These are phyloP conservation scores for Pararge aegeria DNA, from an alignment of 1,140 invertebrate genomes.

Conservation along the genomic window DNA sequence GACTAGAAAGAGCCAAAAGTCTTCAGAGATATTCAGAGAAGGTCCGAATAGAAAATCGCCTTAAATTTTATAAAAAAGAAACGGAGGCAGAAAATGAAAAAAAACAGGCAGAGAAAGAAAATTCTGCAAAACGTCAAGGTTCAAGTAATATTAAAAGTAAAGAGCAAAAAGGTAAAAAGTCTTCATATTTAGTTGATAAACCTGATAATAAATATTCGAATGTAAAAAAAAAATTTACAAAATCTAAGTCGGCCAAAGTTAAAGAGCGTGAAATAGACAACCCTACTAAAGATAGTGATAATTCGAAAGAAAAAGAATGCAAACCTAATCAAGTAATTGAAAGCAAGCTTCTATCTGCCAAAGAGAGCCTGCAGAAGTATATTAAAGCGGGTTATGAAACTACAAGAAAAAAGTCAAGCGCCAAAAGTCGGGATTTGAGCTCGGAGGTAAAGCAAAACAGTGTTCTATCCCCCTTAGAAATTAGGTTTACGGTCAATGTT, in stretches of 20 bases:
- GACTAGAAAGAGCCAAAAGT: conserved; percentile 67
- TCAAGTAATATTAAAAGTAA: conserved; percentile 20
- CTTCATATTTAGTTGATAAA: conserved; percentile 60
- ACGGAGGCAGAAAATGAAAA: conserved; percentile 49
- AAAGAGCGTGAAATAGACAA: conserved; percentile 31
- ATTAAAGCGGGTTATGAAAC: not conserved
- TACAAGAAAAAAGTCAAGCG: conserved; percentile 31
- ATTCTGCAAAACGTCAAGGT: conserved; percentile 26
- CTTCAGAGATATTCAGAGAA: conserved; percentile 73
- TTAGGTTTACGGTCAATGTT: conserved; percentile 60
- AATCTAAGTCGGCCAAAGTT: conserved; percentile 42
- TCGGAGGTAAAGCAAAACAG: conserved; percentile 20
- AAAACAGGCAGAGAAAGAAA: conserved; percentile 39
- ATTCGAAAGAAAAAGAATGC: not conserved
- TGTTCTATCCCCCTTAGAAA: conserved; percentile 45
- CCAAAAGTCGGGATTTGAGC: conserved; percentile 33
- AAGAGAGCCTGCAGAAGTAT: conserved; percentile 4
- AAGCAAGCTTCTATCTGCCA: conserved; percentile 8
- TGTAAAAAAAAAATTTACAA: conserved; percentile 36
- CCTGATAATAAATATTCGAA: conserved; percentile 32
- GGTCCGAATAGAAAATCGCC: conserved; percentile 66
- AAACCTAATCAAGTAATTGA: not conserved
- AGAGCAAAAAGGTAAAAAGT: conserved; percentile 31
- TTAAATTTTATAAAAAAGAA: conserved; percentile 65
- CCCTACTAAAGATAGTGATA: conserved; percentile 19